Conservation (phyloP, 2,797 vertebrate species). For the Gallinago solitaria region DNA sequence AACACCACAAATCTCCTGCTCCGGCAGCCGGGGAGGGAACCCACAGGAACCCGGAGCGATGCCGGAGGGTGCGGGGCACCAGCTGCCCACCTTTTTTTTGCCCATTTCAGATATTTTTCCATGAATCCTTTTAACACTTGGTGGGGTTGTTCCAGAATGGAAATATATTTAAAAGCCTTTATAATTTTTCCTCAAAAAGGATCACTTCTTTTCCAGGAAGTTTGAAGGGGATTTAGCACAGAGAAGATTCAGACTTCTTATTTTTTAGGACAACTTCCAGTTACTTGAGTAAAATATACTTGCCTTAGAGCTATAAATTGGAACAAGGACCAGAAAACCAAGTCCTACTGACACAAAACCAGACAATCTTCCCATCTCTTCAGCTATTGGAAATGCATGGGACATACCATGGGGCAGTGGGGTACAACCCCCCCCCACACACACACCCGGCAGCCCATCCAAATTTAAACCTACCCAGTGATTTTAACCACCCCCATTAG, state of each 20-base stretch:
- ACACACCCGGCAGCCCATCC: background rate
- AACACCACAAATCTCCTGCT: background rate
- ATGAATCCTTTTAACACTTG: background rate
- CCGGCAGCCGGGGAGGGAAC: background rate
- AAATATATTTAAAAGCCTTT: background rate
- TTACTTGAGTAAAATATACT: background rate
- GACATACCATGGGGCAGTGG: accelerated
- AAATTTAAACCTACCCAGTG: background rate
- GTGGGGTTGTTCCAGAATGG: background rate
- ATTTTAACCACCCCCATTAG: background rate
- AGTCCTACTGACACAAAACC: background rate
- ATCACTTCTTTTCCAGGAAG: background rate
- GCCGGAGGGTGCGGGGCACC: background rate
- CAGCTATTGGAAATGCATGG: background rate
- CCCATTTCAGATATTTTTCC: background rate
- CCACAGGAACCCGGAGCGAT: background rate
- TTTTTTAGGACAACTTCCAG: background rate
- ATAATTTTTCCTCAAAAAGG: background rate
- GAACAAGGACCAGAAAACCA: background rate
- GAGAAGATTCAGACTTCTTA: background rate
- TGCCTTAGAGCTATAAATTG: background rate
- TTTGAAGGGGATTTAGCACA: background rate
- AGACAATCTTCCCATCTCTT: background rate
- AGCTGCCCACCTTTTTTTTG: accelerated
- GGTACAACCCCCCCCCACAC: background rate